Base-by-base conservation (phyloP, 2,888 invertebrate genomes). In the Conops quadrifasciatus region DNA sequence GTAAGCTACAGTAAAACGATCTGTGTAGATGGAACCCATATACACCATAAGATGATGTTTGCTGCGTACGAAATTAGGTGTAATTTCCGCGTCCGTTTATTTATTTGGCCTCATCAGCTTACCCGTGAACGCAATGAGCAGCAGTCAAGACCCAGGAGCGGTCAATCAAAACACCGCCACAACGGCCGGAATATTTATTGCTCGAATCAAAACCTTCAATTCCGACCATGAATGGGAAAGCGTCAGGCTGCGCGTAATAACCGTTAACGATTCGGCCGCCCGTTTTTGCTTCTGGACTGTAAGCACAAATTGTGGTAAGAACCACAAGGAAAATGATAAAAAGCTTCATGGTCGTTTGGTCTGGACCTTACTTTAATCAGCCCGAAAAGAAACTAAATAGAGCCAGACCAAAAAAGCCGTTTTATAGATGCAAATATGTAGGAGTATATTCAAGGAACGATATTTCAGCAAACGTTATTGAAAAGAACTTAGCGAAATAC, bases 361-460 rank as follows among this genome's bases (percentile, higher is more conserved):
- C 9, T 4, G 9, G 36, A 36, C 4, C 36, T 36, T 36, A 36
- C 9, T 36, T 36, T 36, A 9, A 36, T 36, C 36, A 36, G 36
- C 5, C 9, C 9, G 4, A 36, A 36, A 7, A 36, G 9, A 36
- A 9, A 36, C 36, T 36, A 9, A 36, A 36, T 36, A 7, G 5
- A 36, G 4, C 9, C 9, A 9, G 36, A 36, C 36, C 4, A 36
- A 4, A 4, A 36, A 9, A 36, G 36, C 36, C 5, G 5, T 36
- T 36, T 36, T 36, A 36, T 36, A 36, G 36, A 36, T n/a, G n/a
- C 36, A 36, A 4, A 36, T 74, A 72, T 73, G 72, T 73, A 7
- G 36, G 4, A 36, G 9, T 36, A 7, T 36, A 36, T 36, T 7
- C 4, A 36, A 36, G 5, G 5, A 36, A 36, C 4, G 4, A 9